Evolutionary conservation across 2,888 invertebrate genomes (phyloP), one percentile per base, ranked within the genome.

Genomic region (Oeneis ivallda): DNA sequence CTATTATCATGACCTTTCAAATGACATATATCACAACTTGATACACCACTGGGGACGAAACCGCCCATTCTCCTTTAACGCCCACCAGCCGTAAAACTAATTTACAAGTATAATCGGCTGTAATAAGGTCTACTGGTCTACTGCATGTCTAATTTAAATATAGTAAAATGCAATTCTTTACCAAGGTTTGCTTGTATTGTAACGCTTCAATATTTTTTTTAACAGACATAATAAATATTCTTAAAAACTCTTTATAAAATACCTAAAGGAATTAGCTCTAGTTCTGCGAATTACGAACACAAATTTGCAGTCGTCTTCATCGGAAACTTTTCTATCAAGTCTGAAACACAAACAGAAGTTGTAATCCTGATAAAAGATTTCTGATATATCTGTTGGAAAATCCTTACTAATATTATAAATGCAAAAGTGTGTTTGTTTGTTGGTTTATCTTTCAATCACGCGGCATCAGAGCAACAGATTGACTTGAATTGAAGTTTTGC

Each of bases 51-150:
- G n/a, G n/a, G n/a, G n/a, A n/a, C n/a, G n/a, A n/a, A n/a, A n/a
- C n/a, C n/a, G n/a, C n/a, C n/a, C n/a, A n/a, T n/a, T n/a, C n/a
- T n/a, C n/a, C 68, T 65, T 68, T 52, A 66, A 74, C 79, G 71
- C 79, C 78, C 71, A 76, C 78, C 56, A 62, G 62, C 62, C 61
- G 65, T 70, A 70, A 70, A 72, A 73, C 71, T 77, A 73, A 78
- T 79, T 75, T 76, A 74, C 76, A 75, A 76, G 67, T 69, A 70
- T 72, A 74, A 74, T 74, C 62, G 71, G 72, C 71, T 72, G 17
- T 74, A 76, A 74, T 79, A 64, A 71, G 71, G 70, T 26, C 67
- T 68, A 62, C 75, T 78, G 71, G 70, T 26, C 67, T 68, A 62
- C 75, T 78, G 74, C 72, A 77, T 77, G 7, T 1, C 37, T 37